Conservation (phyloP, 2,113 vertebrate genomes). For the Pachyramphus minor region DNA sequence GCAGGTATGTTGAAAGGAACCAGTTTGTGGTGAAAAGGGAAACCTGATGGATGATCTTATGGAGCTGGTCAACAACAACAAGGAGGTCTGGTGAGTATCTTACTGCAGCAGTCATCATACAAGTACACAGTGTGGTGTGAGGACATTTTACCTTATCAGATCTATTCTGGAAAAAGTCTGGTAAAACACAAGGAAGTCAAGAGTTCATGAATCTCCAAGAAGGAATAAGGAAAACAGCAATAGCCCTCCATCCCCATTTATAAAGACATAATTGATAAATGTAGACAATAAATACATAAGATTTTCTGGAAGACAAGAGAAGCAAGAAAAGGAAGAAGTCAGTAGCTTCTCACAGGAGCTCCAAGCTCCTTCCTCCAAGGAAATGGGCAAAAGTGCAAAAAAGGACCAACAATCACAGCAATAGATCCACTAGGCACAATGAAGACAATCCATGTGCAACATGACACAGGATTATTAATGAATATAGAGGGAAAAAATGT, state of each 20-base stretch:
- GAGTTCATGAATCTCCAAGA: background rate
- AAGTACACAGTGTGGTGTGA: rapidly evolving
- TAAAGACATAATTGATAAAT: background rate
- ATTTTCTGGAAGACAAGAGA: background rate
- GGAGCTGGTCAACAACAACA: background rate
- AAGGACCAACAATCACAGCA: background rate
- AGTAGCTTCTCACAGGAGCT: background rate
- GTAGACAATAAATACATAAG: background rate
- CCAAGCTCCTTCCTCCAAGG: background rate
- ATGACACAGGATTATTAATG: background rate
- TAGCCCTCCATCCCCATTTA: background rate
- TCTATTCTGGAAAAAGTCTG: background rate
- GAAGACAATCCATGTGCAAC: background rate
- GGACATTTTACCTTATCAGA: background rate
- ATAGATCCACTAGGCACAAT: background rate
- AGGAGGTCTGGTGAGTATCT: background rate
- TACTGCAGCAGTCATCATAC: background rate
- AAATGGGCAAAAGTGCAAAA: background rate
- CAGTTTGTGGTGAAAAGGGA: background rate
- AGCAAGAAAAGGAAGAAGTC: background rate
- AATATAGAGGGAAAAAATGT: background rate
- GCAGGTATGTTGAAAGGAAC: background rate
- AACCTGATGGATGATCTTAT: background rate
- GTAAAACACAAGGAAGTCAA: background rate
- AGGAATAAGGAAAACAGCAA: background rate